Conservation (phyloP, 2,888 invertebrate genomes). For the Ophraella communa region DNA sequence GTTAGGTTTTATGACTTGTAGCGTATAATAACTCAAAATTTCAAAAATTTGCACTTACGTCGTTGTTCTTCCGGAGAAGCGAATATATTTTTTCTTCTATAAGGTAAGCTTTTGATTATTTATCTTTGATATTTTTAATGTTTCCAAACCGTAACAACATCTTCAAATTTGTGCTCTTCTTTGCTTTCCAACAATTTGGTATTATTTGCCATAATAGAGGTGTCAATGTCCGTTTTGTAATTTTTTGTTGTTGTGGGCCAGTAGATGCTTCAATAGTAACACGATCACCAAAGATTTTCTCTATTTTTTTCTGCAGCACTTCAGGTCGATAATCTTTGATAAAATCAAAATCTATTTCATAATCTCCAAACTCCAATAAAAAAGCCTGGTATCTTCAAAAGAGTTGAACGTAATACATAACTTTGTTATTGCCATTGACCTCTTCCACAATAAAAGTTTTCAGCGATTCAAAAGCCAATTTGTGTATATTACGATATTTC, state of each 20-base stretch:
- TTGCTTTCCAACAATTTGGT: slow-evolving; percentile 37
- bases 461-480: slow-evolving; percentile 30
- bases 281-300: slow-evolving; percentile 41
- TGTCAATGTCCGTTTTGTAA: slow-evolving; percentile 44
- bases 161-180: slow-evolving; percentile 36
- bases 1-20: too few species aligned
- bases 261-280: slow-evolving; percentile 39
- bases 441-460: slow-evolving; percentile 28
- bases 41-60: too few species aligned
- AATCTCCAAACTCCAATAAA: slow-evolving; percentile 43
- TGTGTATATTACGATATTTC: slow-evolving; percentile 29
- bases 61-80: too few species aligned
- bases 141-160: slow-evolving; percentile 38
- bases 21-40: too few species aligned
- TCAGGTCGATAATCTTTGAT: slow-evolving; percentile 43
- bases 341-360: slow-evolving; percentile 37
- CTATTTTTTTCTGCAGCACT: slow-evolving; percentile 42
- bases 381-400: slow-evolving; percentile 36
- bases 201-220: slow-evolving; percentile 42
- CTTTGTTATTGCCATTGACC: slow-evolving; percentile 27
- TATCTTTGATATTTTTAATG: too few species aligned
- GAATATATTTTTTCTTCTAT: too few species aligned
- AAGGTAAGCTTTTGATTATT: too few species aligned
- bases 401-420: slow-evolving; percentile 28
- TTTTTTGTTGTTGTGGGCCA: slow-evolving; percentile 36